Conservation (phyloP, 2,113 vertebrate species). For the Oncorhynchus tshawytscha region DNA sequence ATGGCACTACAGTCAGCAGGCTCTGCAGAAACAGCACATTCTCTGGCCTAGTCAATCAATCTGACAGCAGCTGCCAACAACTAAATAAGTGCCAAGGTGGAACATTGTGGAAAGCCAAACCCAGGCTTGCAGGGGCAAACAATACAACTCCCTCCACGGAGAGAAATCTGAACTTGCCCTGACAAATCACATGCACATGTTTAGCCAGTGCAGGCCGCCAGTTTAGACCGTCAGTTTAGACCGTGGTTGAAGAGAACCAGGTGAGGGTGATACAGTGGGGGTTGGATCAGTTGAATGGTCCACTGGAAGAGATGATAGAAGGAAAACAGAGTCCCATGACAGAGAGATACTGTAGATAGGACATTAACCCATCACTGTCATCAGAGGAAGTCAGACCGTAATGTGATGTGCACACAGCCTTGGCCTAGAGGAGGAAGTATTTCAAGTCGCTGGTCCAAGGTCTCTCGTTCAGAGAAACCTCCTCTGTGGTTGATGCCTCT, state of each 20-base stretch:
- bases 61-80: conserved; percentile 29
- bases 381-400: conserved; percentile 47
- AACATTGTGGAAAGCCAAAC: conserved; percentile 18
- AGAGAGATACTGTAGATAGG: conserved; percentile 3
- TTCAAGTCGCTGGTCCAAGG: conserved; percentile 32
- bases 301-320: not conserved
- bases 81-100: conserved; percentile 5
- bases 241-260: not conserved
- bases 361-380: conserved; percentile 5
- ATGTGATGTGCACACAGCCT: conserved; percentile 27
- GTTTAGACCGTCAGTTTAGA: not conserved
- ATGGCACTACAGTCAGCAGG: conserved; percentile 14
- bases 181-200: conserved; percentile 23
- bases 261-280: not conserved
- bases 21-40: conserved; percentile 30
- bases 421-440: conserved; percentile 38
- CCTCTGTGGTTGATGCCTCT: conserved; percentile 48
- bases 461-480: conserved; percentile 35
- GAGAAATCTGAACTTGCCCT: conserved; percentile 27
- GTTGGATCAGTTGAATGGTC: not conserved
- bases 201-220: not conserved
- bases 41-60: conserved; percentile 22
- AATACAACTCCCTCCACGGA: not conserved
- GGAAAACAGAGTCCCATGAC: not conserved
- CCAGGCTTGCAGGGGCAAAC: conserved; percentile 13